These are phyloP conservation scores for Turritopsis rubra DNA, from an alignment of 30 jellyfish, hydroid and myxozoan genomes.

Conservation along the genomic window DNA sequence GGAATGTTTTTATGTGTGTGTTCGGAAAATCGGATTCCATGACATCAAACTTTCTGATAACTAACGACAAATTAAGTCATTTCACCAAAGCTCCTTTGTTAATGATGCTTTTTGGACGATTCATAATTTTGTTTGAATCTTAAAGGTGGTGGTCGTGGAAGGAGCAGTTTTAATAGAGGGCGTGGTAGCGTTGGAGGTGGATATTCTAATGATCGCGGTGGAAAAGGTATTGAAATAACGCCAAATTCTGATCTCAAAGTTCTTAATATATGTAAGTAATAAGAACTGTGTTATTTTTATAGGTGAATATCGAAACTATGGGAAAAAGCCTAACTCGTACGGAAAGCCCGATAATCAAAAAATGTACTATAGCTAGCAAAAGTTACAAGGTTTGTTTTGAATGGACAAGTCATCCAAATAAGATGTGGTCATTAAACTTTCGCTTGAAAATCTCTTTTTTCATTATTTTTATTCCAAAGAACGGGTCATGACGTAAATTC, in stretches of 20 bases:
- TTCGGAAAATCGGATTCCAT: slow-evolving; percentile 6
- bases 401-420: not conserved
- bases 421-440: not conserved
- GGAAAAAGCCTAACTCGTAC: slow-evolving; percentile 14
- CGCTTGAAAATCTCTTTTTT: too few species aligned
- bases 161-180: slow-evolving; percentile 6
- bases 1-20: slow-evolving; percentile 26
- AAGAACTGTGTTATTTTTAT: not conserved
- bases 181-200: slow-evolving; percentile 40
- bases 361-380: slow-evolving; percentile 40
- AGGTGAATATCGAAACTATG: slow-evolving; percentile 33
- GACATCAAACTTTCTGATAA: not conserved
- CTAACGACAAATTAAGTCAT: too few species aligned
- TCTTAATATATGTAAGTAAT: not conserved
- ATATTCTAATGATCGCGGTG: slow-evolving; percentile 33
- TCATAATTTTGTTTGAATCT: too few species aligned
- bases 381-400: not conserved
- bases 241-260: not conserved
- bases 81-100: too few species aligned
- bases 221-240: not conserved
- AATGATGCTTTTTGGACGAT: too few species aligned
- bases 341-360: slow-evolving; percentile 28
- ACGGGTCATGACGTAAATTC: too few species aligned
- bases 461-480: too few species aligned
- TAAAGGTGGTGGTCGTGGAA: slow-evolving; percentile 18